These are phyloP conservation scores for Gymnarchus niloticus DNA, from an alignment of 2,113 vertebrate genomes.

Conservation along the genomic window DNA sequence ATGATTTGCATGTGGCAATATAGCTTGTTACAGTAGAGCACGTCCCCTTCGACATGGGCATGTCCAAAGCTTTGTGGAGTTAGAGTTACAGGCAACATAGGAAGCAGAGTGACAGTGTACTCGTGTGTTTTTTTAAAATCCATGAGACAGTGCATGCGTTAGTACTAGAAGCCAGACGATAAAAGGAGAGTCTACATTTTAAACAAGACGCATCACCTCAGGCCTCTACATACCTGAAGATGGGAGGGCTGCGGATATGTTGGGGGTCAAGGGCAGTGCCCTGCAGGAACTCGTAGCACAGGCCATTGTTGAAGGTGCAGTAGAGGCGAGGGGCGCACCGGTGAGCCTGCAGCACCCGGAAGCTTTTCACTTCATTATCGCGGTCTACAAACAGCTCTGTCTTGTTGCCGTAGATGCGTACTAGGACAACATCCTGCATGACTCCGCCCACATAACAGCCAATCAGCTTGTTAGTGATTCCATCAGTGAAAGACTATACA, in stretches of 20 bases:
- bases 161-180: not conserved
- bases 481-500: slow-evolving; percentile 86
- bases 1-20: too few species aligned
- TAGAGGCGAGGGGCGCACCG: slow-evolving; percentile 89
- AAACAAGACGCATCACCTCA: too few species aligned
- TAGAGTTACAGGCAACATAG: not conserved
- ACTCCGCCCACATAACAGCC: slow-evolving; percentile 79
- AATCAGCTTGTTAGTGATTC: slow-evolving; percentile 94
- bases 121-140: not conserved
- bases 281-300: slow-evolving; percentile 94
- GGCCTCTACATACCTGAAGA: slow-evolving; percentile 69
- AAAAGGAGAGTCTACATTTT: not conserved
- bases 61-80: not conserved
- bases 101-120: not conserved
- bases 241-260: slow-evolving; percentile 78
- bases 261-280: slow-evolving; percentile 85
- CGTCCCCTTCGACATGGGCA: not conserved
- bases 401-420: slow-evolving; percentile 94
- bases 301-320: slow-evolving; percentile 93
- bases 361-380: slow-evolving; percentile 94
- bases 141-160: not conserved
- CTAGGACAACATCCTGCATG: slow-evolving; percentile 84
- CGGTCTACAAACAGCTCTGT: slow-evolving; percentile 90
- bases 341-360: slow-evolving; percentile 83
- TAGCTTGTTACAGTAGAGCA: not conserved